These are phyloP conservation scores for Lithodes maja DNA, from an alignment of 2,888 invertebrate genomes.

Conservation along the genomic window DNA sequence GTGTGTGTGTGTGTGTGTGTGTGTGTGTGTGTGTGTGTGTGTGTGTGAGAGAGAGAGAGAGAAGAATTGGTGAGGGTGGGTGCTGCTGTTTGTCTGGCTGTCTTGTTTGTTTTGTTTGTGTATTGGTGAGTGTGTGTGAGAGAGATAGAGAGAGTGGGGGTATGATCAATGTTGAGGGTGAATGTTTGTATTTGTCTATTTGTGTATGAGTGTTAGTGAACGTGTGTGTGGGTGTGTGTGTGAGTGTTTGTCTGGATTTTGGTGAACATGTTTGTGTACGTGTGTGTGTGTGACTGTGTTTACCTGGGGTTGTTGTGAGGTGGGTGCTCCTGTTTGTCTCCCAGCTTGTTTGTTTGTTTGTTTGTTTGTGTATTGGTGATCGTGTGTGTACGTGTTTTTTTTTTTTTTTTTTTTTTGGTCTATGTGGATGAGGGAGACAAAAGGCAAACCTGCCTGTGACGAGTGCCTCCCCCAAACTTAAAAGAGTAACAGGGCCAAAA, in stretches of 20 bases:
- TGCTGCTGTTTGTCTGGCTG: background rate
- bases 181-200: background rate
- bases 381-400: no score
- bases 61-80: no score
- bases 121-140: background rate
- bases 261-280: background rate
- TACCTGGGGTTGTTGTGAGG: background rate
- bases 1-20: background rate
- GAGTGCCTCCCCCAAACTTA: no score
- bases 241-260: background rate
- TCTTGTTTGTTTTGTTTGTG: background rate
- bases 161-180: background rate
- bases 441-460: no score
- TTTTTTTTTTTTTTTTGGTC: no score
- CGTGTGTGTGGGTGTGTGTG: background rate
- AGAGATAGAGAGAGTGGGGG: background rate
- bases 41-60: background rate
- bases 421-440: no score
- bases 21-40: conserved; percentile 1
- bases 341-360: no score
- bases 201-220: background rate
- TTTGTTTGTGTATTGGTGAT: no score
- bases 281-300: conserved; percentile 3
- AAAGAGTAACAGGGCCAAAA: no score
- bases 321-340: no score